These are phyloP conservation scores for Leucania comma DNA, from an alignment of 2,888 invertebrate species.

Conservation along the genomic window DNA sequence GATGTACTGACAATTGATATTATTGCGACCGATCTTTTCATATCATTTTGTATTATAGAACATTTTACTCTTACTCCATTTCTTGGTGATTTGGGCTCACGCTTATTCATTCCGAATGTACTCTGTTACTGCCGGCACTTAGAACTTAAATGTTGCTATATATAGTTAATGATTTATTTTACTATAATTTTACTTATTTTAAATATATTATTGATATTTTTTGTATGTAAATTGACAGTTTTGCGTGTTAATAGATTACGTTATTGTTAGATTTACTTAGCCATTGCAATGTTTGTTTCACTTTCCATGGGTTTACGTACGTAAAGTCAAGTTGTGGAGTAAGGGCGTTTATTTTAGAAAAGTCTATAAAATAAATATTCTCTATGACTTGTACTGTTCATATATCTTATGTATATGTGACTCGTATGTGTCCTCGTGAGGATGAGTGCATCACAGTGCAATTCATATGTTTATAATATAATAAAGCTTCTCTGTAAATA, in stretches of 20 bases:
- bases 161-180: slow-evolving; percentile 75
- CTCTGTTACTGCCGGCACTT: slow-evolving; percentile 58
- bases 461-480: slow-evolving; percentile 72
- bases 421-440: slow-evolving; percentile 41
- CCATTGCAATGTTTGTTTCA: slow-evolving; percentile 61
- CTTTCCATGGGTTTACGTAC: slow-evolving; percentile 56
- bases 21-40: slow-evolving; percentile 68
- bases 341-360: slow-evolving; percentile 73
- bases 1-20: slow-evolving; percentile 64
- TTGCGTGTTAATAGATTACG: slow-evolving; percentile 69
- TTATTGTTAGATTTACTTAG: slow-evolving; percentile 65
- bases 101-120: slow-evolving; percentile 61
- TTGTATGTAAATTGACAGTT: slow-evolving; percentile 76
- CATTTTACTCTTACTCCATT: slow-evolving; percentile 73
- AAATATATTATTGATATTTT: slow-evolving; percentile 74
- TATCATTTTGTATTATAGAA: slow-evolving; percentile 73
- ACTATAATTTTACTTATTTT: slow-evolving; percentile 72
- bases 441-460: slow-evolving; percentile 64
- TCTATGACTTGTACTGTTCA: slow-evolving; percentile 72
- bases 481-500: slow-evolving; percentile 85
- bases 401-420: slow-evolving; percentile 46
- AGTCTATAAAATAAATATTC: slow-evolving; percentile 71
- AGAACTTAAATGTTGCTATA: slow-evolving; percentile 66
- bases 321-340: slow-evolving; percentile 77
- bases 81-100: slow-evolving; percentile 71